phyloP scores from a whole-genome alignment of 2,113 vertebrate genomes.

The Campylorhamphus procurvoides region DNA sequence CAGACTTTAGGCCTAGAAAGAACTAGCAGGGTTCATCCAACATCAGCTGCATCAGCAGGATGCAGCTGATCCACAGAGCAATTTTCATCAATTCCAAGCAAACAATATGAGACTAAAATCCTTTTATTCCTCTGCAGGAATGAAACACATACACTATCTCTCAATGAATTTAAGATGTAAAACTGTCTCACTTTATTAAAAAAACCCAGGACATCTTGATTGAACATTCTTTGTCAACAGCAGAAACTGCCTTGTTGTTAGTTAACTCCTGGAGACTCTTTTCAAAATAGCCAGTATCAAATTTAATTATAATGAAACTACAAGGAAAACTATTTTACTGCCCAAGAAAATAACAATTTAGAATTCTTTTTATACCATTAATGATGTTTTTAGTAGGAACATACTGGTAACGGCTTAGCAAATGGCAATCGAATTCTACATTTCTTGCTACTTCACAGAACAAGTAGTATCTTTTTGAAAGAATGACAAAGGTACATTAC shows the following conservation, averaged over 20 bases:
- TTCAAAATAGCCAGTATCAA: neutral
- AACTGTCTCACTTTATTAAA: neutral
- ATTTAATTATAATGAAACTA: neutral
- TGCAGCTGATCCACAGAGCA: neutral
- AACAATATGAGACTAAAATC: neutral
- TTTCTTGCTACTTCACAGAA: neutral
- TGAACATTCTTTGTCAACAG: neutral
- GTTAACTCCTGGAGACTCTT: neutral
- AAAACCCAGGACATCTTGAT: neutral
- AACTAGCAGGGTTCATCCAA: too few relatives aligned
- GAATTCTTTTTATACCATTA: neutral
- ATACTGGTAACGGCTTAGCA: neutral
- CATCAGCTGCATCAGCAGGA: too few relatives aligned
- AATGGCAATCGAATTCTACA: neutral
- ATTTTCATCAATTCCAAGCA: neutral
- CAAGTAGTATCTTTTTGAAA: neutral
- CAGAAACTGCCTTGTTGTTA: neutral
- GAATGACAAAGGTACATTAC: neutral
- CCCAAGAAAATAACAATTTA: neutral
- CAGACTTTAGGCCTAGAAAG: neutral
- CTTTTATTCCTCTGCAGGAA: neutral
- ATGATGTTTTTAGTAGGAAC: neutral
- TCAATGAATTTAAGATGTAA: neutral
- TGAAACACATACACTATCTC: neutral
- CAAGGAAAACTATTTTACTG: neutral